Base-by-base conservation (phyloP, 1,140 invertebrate genomes). In the Mylabris phalerata region DNA sequence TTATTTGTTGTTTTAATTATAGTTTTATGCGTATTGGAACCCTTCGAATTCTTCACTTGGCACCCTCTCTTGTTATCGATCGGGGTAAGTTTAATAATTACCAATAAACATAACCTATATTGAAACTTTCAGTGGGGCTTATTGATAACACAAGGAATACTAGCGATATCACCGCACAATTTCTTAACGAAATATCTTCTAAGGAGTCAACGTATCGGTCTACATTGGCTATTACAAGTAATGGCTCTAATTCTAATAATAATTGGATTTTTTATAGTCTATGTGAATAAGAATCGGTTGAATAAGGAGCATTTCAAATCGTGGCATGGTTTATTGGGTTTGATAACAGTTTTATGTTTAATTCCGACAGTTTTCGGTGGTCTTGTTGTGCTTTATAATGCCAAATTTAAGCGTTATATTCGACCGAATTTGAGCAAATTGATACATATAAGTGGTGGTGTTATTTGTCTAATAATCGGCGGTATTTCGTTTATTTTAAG, bases 1-100 rank as follows among this genome's bases (percentile, higher is more conserved):
- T 26, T 61, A 26, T 70, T 64, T 59, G 60, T 63, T 38, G 58
- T 62, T 38, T 25, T 62, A 10, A 55, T 70, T 19, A 50, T 67
- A 9, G 64, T 62, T 42, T 57, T 68, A 40, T 51, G 63, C 42
- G 61, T 67, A 43, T 27, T 50, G 1, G 50, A 47, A 40, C 63
- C 64, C 3, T 62, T 70, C 51, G 59, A 49, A 42, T 70, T 70
- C 47, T 70, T 70, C 45, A 65, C 65, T 7, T 70, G 68, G 68
- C 68, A 70, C 56, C 68, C 68, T 5, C 48, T 68, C 3, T 48
- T 70, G n/a, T 58, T 70, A 57, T 55, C 57, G 42, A 27, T 66
- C 24, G 67, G 68, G 52, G 68, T 70, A 63, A 70, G 68, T 67
- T 19, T 19, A 19, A 19, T 19, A 19, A 19, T 19, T 19, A 19